Evolutionary conservation across 2,797 vertebrate genomes (phyloP), one percentile per base, ranked within the genome.

Genomic region (Setipinna tenuifilis): DNA sequence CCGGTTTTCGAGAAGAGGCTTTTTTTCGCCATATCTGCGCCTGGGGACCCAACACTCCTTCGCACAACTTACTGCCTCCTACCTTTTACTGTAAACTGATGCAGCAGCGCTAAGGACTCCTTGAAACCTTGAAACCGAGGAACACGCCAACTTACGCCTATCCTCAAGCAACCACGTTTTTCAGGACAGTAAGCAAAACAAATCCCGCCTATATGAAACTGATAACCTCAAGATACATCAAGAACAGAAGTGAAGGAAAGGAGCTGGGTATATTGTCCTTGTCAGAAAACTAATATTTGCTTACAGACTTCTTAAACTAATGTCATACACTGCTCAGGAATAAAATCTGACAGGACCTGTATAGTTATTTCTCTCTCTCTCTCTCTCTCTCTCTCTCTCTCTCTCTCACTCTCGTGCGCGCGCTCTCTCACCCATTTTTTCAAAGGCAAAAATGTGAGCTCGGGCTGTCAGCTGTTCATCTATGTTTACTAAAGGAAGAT

Each of bases 21-120:
- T 58, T 86, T 88, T n/a, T 82, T 86, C 46, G 87, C 84, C 88
- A 88, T 90, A 44, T 19, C 35, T 78, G 71, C 6, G 17, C 17
- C 35, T 78, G 31, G 21, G 71, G 17, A 9, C 71, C 17, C 71
- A 78, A 71, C 3, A 17, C 58, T 21, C 12, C 25, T 10, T 71
- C 0, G 68, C 35, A 21, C 35, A 78, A 44, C 35, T 78, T 78
- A 11, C 21, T 11, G 7, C 62, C 3, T 0, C 50, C 14, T 54
- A 7, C 59, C 59, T n/a, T 31, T 25, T 17, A 14, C 5, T 16
- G 28, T 17, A 16, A 71, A 71, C 25, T 31, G 71, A 10, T 21
- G 16, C 17, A 71, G 28, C 65, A 35, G 28, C 11, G 16, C 28
- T 16, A 71, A 12, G 17, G 14, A 21, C 68, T 75, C n/a, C n/a